Conservation (phyloP, 2,888 invertebrate species). For the Pilophorus perplexus region DNA sequence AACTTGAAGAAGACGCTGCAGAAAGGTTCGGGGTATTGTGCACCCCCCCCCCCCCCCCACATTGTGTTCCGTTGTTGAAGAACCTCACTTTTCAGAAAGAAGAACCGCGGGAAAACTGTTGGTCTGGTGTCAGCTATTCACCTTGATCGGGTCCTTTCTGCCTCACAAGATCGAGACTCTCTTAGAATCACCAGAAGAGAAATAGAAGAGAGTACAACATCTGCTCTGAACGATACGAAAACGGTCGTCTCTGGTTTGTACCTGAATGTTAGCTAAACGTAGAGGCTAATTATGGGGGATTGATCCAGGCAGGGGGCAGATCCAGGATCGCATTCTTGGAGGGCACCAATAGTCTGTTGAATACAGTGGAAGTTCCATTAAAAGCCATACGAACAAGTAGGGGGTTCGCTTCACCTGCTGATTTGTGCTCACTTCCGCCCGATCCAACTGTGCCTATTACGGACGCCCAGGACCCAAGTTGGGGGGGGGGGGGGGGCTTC, state of each 20-base stretch:
- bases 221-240: not conserved
- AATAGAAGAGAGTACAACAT: constrained; percentile 15
- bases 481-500: too few species aligned
- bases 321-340: too few species aligned
- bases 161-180: constrained; percentile 52
- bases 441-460: too few species aligned
- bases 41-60: not conserved
- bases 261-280: not conserved
- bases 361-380: too few species aligned
- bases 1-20: constrained; percentile 63
- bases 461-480: too few species aligned
- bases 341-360: not conserved
- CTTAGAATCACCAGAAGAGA: constrained; percentile 47
- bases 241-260: constrained; percentile 13
- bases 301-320: too few species aligned
- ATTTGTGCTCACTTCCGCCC: too few species aligned
- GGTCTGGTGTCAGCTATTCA: constrained; percentile 53
- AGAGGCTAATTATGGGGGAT: too few species aligned
- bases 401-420: too few species aligned
- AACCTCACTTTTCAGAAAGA: constrained; percentile 49
- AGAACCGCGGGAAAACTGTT: constrained; percentile 45
- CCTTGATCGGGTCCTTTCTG: constrained; percentile 52
- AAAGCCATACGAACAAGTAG: too few species aligned
- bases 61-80: not conserved
- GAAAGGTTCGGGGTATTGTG: constrained; percentile 55